Conservation (phyloP, 2,888 invertebrate genomes). For the Tachina fera region DNA sequence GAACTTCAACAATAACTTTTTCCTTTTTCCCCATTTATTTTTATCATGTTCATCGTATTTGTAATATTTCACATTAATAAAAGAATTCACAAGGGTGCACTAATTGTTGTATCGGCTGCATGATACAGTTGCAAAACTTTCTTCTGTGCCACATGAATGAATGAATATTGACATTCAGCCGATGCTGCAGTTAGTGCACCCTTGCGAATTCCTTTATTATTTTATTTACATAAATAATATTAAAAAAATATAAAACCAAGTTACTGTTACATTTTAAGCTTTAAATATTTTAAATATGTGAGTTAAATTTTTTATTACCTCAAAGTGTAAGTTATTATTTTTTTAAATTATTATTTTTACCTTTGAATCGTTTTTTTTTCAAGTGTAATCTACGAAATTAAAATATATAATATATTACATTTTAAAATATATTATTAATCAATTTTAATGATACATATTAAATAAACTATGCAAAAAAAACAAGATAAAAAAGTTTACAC, state of each 20-base stretch:
- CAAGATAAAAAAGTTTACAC: constrained; percentile 49
- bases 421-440: constrained; percentile 53
- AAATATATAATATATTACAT: constrained; percentile 25
- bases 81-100: too few species aligned
- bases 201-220: constrained; percentile 16
- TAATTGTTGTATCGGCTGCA: too few species aligned
- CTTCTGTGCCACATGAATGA: too few species aligned
- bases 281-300: constrained; percentile 69
- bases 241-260: constrained; percentile 53
- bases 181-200: too few species aligned
- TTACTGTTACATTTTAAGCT: constrained; percentile 70
- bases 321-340: constrained; percentile 75
- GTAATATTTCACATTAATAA: background rate
- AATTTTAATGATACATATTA: constrained; percentile 52
- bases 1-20: background rate
- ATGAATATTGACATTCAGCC: too few species aligned
- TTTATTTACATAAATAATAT: constrained; percentile 34
- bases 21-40: constrained; percentile 7
- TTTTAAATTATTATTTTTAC: constrained; percentile 33
- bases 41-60: constrained; percentile 30
- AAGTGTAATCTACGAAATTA: constrained; percentile 44
- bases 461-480: constrained; percentile 26
- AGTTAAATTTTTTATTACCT: constrained; percentile 74
- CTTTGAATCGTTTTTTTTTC: constrained; percentile 33
- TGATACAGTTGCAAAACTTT: too few species aligned